phyloP scores from a whole-genome alignment of 2,888 invertebrate genomes.

The Ichneumon xanthorius region DNA sequence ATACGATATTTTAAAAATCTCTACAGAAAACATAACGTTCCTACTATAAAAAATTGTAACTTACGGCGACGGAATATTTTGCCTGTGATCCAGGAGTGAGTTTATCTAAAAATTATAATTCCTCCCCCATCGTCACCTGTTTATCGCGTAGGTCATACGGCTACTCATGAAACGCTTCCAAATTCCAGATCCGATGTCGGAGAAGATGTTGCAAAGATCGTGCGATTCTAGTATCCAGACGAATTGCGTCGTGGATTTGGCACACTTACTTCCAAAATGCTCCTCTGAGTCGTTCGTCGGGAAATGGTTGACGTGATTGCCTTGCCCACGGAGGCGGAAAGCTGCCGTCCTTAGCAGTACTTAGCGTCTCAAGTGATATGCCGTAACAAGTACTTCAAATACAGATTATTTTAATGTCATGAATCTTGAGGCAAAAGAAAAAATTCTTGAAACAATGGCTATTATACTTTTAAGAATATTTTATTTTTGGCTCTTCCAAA shows the following conservation, averaged over 20 bases:
- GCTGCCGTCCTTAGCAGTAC: slow-evolving; percentile 86
- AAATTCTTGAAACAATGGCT: no score
- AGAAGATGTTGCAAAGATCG: slow-evolving; percentile 91
- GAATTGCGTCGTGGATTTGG: slow-evolving; percentile 97
- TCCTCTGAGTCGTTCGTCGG: slow-evolving; percentile 92
- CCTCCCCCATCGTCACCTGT: no score
- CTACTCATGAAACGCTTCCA: slow-evolving; percentile 90
- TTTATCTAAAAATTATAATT: no score
- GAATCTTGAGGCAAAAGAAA: no score
- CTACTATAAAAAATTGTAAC: slow-evolving; percentile 91
- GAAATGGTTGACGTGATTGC: slow-evolving; percentile 92
- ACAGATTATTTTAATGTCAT: no score
- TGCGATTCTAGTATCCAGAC: slow-evolving; percentile 97
- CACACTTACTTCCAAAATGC: slow-evolving; percentile 92
- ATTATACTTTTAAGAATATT: no score
- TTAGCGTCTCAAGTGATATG: no score
- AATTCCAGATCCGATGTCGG: slow-evolving; percentile 93
- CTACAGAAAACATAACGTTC: slow-evolving; percentile 89
- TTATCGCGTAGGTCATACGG: not conserved
- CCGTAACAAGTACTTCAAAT: no score
- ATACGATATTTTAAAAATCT: slow-evolving; percentile 27
- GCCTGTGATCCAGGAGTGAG: slow-evolving; percentile 94
- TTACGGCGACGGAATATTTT: slow-evolving; percentile 99
- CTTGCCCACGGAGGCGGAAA: slow-evolving; percentile 95
- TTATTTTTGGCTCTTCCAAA: no score